A percentile compares a stretch with the other conserved stretches of the same genome.
Conservation (phyloP, 2,888 invertebrate genomes). For the Monopis laevigella region DNA sequence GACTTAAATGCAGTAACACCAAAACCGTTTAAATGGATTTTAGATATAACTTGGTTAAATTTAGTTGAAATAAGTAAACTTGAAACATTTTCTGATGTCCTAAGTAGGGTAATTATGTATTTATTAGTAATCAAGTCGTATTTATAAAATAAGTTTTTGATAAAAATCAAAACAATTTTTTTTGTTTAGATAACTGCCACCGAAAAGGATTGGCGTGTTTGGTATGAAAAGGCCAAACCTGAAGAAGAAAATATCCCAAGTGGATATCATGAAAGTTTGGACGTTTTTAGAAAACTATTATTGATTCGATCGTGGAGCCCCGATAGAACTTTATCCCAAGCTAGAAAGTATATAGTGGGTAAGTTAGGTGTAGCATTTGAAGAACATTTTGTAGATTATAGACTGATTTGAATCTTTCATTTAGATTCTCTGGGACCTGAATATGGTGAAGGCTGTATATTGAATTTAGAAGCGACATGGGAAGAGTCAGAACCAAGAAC, state of each 20-base stretch:
- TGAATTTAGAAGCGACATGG: conserved; percentile 92
- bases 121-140: not conserved
- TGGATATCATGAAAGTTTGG: conserved; percentile 85
- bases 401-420: conserved; percentile 16
- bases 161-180: conserved; percentile 1
- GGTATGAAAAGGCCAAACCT: conserved; percentile 94
- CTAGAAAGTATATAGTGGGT: conserved; percentile 89
- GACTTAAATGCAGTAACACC: conserved; percentile 92
- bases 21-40: conserved; percentile 94
- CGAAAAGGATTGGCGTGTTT: conserved; percentile 88
- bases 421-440: conserved; percentile 84
- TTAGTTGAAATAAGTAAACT: conserved; percentile 92
- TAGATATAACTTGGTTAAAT: conserved; percentile 96
- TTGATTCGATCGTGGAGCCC: conserved; percentile 95
- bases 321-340: conserved; percentile 93
- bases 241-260: conserved; percentile 92
- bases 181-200: conserved; percentile 79
- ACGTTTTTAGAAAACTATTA: conserved; percentile 88
- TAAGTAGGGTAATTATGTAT: conserved; percentile 69
- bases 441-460: conserved; percentile 90
- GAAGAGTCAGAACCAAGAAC: conserved; percentile 87
- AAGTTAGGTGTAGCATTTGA: not conserved
- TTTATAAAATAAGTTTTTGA: not conserved
- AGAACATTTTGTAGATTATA: not conserved
- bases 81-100: conserved; percentile 79